Evolutionary conservation across 2,888 invertebrate species (phyloP).

Genomic region (Anticlea derivata): DNA sequence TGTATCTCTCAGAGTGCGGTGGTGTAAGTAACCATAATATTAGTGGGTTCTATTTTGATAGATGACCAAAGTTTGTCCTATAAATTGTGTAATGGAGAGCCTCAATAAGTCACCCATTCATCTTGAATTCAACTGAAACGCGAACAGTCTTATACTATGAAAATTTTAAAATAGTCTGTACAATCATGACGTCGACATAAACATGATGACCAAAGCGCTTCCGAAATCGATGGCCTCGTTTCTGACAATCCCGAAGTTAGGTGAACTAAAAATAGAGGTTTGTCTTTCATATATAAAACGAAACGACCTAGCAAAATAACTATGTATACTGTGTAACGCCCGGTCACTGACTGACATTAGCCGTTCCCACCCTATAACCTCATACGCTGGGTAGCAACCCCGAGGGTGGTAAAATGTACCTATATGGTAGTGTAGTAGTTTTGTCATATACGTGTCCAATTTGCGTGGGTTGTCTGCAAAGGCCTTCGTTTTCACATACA

Average conservation of each 20-base stretch:
- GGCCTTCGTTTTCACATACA: constrained; percentile 15
- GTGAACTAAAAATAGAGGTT: constrained; percentile 61
- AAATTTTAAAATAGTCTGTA: constrained; percentile 22
- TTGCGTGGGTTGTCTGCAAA: constrained; percentile 11
- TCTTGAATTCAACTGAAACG: constrained; percentile 4
- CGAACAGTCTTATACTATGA: constrained; percentile 8
- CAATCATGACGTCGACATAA: constrained; percentile 49
- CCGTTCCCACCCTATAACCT: constrained; percentile 41
- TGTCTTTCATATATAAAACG: constrained; percentile 48
- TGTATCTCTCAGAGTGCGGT: constrained; percentile 50
- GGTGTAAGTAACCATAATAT: constrained; percentile 61
- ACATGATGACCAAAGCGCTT: constrained; percentile 46
- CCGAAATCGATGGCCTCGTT: constrained; percentile 60
- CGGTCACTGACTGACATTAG: constrained; percentile 59
- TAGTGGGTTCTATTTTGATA: constrained; percentile 57
- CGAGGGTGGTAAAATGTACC: constrained; percentile 23
- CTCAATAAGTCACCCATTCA: constrained; percentile 1
- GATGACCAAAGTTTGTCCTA: constrained; percentile 48
- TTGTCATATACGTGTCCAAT: constrained; percentile 19
- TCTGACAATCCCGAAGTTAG: constrained; percentile 43
- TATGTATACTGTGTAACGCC: constrained; percentile 48
- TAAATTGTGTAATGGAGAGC: constrained; percentile 21
- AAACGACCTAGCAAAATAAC: constrained; percentile 56
- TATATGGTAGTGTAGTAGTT: no score
- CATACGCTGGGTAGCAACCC: constrained; percentile 36